Percentiles rank a stretch among this genome's conserved stretches.
Evolutionary conservation across 2,113 vertebrate genomes (phyloP).

Genomic region (Columba livia): DNA sequence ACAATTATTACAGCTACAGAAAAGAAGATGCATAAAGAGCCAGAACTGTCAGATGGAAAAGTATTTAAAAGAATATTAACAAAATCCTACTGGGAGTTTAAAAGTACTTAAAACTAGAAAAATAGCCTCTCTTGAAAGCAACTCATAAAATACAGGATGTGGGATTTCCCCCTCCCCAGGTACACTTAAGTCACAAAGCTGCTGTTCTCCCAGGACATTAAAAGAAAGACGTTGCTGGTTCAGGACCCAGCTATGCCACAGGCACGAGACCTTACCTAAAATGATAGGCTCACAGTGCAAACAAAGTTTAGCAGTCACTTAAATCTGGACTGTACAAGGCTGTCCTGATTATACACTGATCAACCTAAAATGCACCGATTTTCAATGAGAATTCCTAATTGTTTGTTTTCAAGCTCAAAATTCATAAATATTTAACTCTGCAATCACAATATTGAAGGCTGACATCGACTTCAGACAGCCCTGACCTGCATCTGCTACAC

Average conservation of each 20-base stretch:
- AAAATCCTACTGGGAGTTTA: not conserved
- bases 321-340: not conserved
- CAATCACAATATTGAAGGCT: not conserved
- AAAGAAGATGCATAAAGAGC: not conserved
- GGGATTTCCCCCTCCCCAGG: not conserved
- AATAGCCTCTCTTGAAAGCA: not conserved
- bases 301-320: not conserved
- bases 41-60: not conserved
- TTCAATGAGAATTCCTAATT: not conserved
- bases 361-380: not conserved
- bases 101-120: not conserved
- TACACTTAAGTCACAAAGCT: not conserved
- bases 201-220: no score
- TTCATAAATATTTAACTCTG: not conserved
- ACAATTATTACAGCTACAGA: not conserved
- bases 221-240: not conserved
- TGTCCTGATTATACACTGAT: not conserved
- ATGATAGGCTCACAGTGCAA: accelerated
- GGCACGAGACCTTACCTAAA: not conserved
- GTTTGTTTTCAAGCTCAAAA: not conserved
- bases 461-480: not conserved
- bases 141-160: not conserved
- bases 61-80: constrained; percentile 20
- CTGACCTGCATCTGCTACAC: not conserved
- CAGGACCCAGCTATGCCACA: not conserved